Evolutionary conservation across 2,888 invertebrate species (phyloP), one percentile per base, ranked within the genome.

Genomic region (Stenodema calcarata): DNA sequence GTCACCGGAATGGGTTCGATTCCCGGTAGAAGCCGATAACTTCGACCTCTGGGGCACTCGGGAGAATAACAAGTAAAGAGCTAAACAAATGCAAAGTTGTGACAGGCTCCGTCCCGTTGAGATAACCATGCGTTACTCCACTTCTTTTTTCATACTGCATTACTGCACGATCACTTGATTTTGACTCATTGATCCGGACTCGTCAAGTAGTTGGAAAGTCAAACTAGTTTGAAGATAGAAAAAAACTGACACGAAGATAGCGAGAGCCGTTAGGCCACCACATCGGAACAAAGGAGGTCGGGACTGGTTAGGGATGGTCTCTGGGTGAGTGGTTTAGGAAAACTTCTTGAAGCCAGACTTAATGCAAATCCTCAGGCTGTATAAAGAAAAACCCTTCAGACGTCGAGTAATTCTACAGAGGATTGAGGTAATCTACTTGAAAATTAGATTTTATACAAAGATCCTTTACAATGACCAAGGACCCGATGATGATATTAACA

Each of bases 381-480:
- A 78, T 78, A 78, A 78, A 78, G 78, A 78, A 78, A 44, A 78
- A 6, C 78, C 78, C 41, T 35, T 44, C 75, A 78, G 78, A 78
- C 78, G 78, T 78, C 78, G 78, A 23, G 78, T 78, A 78, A 78
- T 78, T 78, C 78, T 44, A 44, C 44, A 11, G 78, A 78, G 78
- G 78, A 78, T 78, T 78, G 78, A 78, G 44, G 78, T 78, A 78
- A 78, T 78, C 78, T 78, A 78, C 78, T 78, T 78, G 78, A 78
- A 78, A 78, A 78, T 78, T 78, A 78, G 78, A 78, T 78, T 78
- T 78, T 44, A 78, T 78, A 78, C 44, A 44, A 44, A 78, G 78
- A 78, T 78, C 78, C 78, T 78, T 78, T 44, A 44, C 78, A 78
- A 78, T 44, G 78, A 78, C 78, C 78, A 14, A 78, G 44, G 78